Evolutionary conservation across 2,797 vertebrate species (phyloP).

Genomic region (Microcaecilia unicolor): DNA sequence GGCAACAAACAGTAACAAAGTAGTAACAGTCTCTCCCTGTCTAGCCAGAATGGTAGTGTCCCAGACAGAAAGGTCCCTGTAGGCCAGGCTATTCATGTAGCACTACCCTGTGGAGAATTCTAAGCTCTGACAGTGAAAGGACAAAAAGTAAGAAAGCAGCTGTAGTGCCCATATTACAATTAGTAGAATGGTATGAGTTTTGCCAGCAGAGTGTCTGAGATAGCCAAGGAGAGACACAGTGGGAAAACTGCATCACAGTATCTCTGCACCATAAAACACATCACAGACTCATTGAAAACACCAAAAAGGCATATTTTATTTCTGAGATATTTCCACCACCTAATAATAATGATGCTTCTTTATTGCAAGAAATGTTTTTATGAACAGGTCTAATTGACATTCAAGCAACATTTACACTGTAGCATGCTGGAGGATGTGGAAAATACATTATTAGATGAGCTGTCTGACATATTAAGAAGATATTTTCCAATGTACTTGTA

Average conservation of each 20-base stretch:
- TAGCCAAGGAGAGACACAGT: neutral
- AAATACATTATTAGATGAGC: too few relatives aligned
- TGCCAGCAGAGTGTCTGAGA: neutral
- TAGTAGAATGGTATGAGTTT: neutral
- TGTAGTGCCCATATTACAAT: neutral
- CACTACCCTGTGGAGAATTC: conserved; percentile 13
- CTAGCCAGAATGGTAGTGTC: conserved; percentile 55
- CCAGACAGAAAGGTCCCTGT: conserved; percentile 50
- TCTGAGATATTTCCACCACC: too few relatives aligned
- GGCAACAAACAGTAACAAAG: conserved; percentile 11
- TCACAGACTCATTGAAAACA: too few relatives aligned
- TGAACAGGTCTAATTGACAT: too few relatives aligned
- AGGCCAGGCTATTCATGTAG: conserved; percentile 37
- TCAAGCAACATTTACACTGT: too few relatives aligned
- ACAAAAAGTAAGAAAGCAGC: conserved; percentile 5
- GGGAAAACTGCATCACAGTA: too few relatives aligned
- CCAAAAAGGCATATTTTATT: too few relatives aligned
- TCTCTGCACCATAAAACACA: neutral
- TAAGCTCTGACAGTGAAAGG: neutral
- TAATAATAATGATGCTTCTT: too few relatives aligned
- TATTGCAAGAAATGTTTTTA: too few relatives aligned
- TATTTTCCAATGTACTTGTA: too few relatives aligned
- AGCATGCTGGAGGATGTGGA: too few relatives aligned
- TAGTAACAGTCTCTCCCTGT: conserved; percentile 41
- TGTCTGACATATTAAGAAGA: too few relatives aligned